Conservation (phyloP, 2,113 vertebrate species). For the Hypomesus transpacificus region DNA sequence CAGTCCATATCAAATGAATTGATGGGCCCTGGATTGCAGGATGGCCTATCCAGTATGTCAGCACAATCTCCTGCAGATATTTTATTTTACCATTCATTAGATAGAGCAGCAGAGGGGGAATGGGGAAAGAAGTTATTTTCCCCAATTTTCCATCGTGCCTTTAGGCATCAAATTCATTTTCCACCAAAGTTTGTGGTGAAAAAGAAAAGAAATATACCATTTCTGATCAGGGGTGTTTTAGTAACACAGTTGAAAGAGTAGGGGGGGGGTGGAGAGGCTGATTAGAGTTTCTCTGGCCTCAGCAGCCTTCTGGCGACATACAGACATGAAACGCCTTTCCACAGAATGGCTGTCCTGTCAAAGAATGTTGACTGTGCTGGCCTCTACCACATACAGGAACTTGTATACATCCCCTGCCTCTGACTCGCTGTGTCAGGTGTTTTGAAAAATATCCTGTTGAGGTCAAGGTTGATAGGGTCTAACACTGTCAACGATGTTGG, state of each 20-base stretch:
- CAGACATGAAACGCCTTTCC: constrained; percentile 61
- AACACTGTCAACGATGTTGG: too few species aligned
- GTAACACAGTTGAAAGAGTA: constrained; percentile 72
- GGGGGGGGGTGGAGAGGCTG: constrained; percentile 56
- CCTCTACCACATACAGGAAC: not conserved
- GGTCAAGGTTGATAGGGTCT: too few species aligned
- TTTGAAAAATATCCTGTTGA: too few species aligned
- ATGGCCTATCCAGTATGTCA: constrained; percentile 24
- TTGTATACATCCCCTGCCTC: too few species aligned
- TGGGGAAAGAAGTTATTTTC: constrained; percentile 75
- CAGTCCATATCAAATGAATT: constrained; percentile 47
- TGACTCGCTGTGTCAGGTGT: too few species aligned
- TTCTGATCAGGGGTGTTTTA: constrained; percentile 70
- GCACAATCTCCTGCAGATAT: constrained; percentile 62
- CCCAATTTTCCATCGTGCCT: constrained; percentile 76
- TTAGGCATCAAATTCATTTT: constrained; percentile 83
- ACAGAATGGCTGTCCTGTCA: constrained; percentile 55
- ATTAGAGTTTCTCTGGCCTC: constrained; percentile 51
- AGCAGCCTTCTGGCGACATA: constrained; percentile 59
- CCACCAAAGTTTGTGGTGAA: constrained; percentile 63
- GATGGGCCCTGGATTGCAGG: constrained; percentile 54
- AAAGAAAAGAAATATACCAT: constrained; percentile 64
- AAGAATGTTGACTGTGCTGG: constrained; percentile 10
- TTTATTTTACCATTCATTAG: constrained; percentile 71
- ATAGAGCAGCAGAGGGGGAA: constrained; percentile 61